Evolutionary conservation across 2,113 vertebrate species (phyloP).

Genomic region (Xiphophorus hellerii): DNA sequence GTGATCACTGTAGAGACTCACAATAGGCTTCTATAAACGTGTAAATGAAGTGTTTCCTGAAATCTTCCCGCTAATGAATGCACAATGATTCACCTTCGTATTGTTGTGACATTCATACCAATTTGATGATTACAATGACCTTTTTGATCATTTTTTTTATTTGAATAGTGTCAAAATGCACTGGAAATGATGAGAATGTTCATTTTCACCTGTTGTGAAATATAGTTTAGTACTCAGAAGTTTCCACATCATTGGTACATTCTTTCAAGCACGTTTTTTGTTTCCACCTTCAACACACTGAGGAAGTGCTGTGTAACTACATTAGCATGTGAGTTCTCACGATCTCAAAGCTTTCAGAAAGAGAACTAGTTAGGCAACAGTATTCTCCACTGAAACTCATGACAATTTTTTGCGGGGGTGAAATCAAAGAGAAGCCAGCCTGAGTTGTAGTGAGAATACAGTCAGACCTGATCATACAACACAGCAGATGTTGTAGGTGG

Average conservation of each 20-base stretch:
- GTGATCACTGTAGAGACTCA: conserved; percentile 66
- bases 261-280: conserved; percentile 10
- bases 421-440: conserved; percentile 18
- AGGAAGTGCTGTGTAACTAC: conserved; percentile 17
- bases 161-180: conserved; percentile 4
- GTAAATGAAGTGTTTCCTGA: conserved; percentile 45
- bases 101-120: conserved; percentile 29
- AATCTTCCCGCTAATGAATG: conserved; percentile 41
- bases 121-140: conserved; percentile 20
- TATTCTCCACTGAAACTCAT: conserved; percentile 50
- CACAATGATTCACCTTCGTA: conserved; percentile 15
- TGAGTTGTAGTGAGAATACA: conserved; percentile 47
- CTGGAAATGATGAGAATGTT: neutral
- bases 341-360: conserved; percentile 22
- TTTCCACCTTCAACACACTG: conserved; percentile 9
- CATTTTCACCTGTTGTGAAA: conserved; percentile 16
- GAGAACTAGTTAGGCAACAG: conserved; percentile 18
- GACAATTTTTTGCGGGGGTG: conserved; percentile 41
- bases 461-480: conserved; percentile 44
- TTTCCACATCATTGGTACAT: conserved; percentile 5
- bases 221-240: conserved; percentile 4
- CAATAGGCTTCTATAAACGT: conserved; percentile 43
- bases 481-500: conserved; percentile 47
- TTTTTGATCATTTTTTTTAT: conserved; percentile 29
- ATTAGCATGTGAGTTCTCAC: conserved; percentile 45